Base-by-base conservation (phyloP, 64 coral and sea anemone genomes). In the Stichodactyla mertensii region DNA sequence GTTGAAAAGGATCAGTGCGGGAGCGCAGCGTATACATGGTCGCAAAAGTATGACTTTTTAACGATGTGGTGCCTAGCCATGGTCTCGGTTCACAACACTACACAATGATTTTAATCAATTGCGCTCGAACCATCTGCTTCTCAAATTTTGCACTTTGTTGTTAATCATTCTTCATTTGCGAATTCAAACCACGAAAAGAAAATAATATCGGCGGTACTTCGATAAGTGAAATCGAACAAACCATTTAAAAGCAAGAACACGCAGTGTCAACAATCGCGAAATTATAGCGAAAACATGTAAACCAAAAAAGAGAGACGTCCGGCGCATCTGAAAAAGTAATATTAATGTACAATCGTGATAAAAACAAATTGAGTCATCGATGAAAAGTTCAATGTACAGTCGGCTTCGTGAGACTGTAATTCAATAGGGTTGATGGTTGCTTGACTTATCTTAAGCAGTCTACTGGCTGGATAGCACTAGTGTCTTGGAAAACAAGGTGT, bases 401-500 rank as follows among this genome's bases (percentile, higher is more conserved):
- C 69, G 79, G 61, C 77, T 91, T 87, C 77, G 93, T 95, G 89
- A 71, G 86, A 54, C 80, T 84, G 89, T 88, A 91, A 91, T 86
- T 86, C 86, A 85, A 95, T 84, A 84, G 84, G 52, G 70, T 86
- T 82, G 69, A 74, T 74, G 69, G 69, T 27, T 81, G 51, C 78
- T 16, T 81, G 78, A 81, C 78, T 81, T 19, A 55, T 81, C 36
- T 53, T 81, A 81, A 55, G 78, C 89, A 86, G 86, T 84, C 86
- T 77, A 78, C 66, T 52, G 78, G 20, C 66, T 52, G 78, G 20
- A 80, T 54, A 53, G 78, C 55, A 81, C 78, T 53, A 88, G 83
- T 77, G 53, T 83, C 88, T 89, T 62, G 71, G 24, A 89, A 92
- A 95, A 95, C 64, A 92, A 92, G 27, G 24, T 83, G n/a, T 91